Base-by-base conservation (phyloP, 2,797 vertebrate species). In the Coregonus sp. region DNA sequence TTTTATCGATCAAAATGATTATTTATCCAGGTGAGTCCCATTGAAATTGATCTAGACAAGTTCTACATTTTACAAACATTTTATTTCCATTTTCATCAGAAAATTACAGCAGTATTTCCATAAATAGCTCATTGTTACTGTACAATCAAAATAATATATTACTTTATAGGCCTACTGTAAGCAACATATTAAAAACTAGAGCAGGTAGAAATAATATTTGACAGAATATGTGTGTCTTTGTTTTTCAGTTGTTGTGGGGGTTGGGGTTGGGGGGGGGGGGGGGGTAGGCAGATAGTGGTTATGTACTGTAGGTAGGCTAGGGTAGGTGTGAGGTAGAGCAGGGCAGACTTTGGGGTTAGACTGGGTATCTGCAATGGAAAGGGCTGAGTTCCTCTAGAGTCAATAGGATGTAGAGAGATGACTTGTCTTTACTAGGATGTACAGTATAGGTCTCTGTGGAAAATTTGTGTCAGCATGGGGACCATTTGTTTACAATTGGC, bases 21-120 rank as follows among this genome's bases (percentile, higher is more conserved):
- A 12, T 12, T 47, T 47, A 11, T 12, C 11, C 40, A 47, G 9
- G 40, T 47, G 9, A 12, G 9, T 35, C 29, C 3, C 12, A 2
- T 67, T 35, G 4, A 61, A 25, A 25, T 61, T 47, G n/a, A 61
- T 35, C 31, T 25, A 35, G 4, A 35, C 65, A 31, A 33, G 1
- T 33, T 35, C 31, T 65, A 50, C 76, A 85, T 89, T 90, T 89
- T 89, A 82, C 85, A 90, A 92, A 47, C 40, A 47, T 47, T 47
- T 47, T 47, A 47, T 47, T 47, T 47, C 2, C 91, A 89, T 87
- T 87, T 89, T 80, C 81, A 90, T 90, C 80, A 83, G 82, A 89
- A 29, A 90, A 92, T 82, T 92, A 92, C 90, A 92, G 89, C 37
- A 40, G 9, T 90, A 89, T 90, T 88, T 87, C 83, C 91, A 93